A percentile compares a stretch with the other conserved stretches of the same genome.
phyloP scores from a whole-genome alignment of 1,140 invertebrate species.

The Scaptomyza pallida region DNA sequence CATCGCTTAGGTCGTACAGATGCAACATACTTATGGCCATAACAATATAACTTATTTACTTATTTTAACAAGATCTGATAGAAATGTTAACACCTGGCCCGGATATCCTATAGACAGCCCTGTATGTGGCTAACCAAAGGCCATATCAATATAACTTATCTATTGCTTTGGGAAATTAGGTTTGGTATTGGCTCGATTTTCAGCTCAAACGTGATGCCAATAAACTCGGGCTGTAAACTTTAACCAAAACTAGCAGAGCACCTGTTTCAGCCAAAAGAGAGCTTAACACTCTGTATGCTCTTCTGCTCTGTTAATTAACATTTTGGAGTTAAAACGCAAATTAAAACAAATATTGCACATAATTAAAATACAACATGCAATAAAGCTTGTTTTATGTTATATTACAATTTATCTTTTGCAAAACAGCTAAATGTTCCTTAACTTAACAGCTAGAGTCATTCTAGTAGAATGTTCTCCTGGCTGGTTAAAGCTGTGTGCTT shows the following conservation, averaged over 20 bases:
- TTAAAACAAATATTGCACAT: not conserved
- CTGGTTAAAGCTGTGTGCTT: not conserved
- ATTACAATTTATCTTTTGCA: not conserved
- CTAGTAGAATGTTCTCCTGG: not conserved
- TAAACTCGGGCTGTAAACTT: conserved; percentile 5
- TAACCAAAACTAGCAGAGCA: conserved; percentile 12
- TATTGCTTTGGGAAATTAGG: not conserved
- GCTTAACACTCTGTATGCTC: not conserved
- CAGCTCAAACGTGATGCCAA: conserved; percentile 15
- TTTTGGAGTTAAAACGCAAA: not conserved
- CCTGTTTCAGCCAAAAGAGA: conserved; percentile 28
- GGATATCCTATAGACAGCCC: too few species aligned
- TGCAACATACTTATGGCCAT: not conserved
- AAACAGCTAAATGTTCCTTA: not conserved
- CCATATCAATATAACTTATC: conserved; percentile 1
- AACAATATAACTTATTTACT: not conserved
- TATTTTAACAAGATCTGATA: too few species aligned
- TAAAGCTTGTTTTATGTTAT: not conserved
- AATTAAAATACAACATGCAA: not conserved
- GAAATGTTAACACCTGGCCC: too few species aligned
- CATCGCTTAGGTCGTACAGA: not conserved
- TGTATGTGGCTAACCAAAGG: not conserved
- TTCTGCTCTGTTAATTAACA: not conserved
- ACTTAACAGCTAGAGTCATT: not conserved
- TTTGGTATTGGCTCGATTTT: not conserved